Conservation (phyloP, 1,140 invertebrate species). For the Procambarus clarkii region DNA sequence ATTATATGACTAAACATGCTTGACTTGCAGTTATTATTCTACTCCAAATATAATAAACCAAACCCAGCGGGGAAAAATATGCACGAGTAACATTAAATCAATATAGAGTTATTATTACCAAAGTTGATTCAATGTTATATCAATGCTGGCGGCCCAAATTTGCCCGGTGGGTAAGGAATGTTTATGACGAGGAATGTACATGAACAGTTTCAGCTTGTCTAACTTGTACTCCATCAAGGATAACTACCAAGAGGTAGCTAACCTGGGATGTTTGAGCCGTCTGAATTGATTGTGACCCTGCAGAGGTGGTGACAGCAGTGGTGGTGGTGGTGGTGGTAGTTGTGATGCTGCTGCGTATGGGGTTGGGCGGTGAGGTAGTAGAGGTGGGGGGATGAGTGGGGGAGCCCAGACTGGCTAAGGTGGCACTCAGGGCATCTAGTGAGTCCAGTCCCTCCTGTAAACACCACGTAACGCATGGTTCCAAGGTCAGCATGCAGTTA, state of each 20-base stretch:
- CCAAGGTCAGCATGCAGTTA: conserved; percentile 49
- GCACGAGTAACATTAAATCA: too few species aligned
- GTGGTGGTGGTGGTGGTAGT: conserved; percentile 59
- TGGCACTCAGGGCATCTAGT: conserved; percentile 65
- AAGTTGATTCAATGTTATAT: too few species aligned
- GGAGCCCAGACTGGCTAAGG: conserved; percentile 64
- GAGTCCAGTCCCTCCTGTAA: conserved; percentile 67
- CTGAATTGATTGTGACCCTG: conserved; percentile 56
- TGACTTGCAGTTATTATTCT: neutral
- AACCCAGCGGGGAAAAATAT: too few species aligned
- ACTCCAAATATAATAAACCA: neutral
- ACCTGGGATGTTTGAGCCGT: conserved; percentile 66
- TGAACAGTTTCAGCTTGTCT: conserved; percentile 7
- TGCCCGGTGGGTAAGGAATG: neutral
- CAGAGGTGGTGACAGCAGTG: conserved; percentile 63
- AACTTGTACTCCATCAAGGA: conserved; percentile 41
- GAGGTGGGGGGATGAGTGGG: conserved; percentile 59
- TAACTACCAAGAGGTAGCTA: conserved; percentile 61
- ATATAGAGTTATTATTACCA: too few species aligned
- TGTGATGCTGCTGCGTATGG: conserved; percentile 33
- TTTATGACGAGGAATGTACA: neutral
- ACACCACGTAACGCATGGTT: conserved; percentile 60
- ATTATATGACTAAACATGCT: too few species aligned
- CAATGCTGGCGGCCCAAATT: too few species aligned
- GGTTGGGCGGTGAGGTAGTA: conserved; percentile 50